Evolutionary conservation across 1,140 invertebrate species (phyloP).

Genomic region (Harlomillsia oculata): DNA sequence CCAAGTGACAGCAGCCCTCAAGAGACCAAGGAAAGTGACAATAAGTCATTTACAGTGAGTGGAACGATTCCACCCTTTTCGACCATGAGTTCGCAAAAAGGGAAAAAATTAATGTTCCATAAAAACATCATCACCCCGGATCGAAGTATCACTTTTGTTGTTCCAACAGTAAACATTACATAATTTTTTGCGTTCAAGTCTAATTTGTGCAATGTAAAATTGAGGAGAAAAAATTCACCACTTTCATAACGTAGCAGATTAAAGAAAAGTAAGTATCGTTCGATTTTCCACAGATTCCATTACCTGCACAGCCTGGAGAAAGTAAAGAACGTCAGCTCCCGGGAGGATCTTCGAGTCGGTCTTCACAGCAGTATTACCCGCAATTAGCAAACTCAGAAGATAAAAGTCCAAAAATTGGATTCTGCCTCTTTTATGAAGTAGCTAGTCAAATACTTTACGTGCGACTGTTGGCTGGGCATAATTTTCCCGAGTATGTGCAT

Average conservation of each 20-base stretch:
- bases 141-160: constrained; percentile 29
- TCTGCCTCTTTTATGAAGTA: constrained; percentile 27
- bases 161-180: constrained; percentile 28
- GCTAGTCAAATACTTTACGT: constrained; percentile 25
- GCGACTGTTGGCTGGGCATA: constrained; percentile 20
- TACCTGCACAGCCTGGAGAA: too few species aligned
- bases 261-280: too few species aligned
- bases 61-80: too few species aligned
- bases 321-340: too few species aligned
- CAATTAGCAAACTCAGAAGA: constrained; percentile 24
- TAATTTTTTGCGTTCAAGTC: too few species aligned
- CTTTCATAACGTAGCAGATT: too few species aligned
- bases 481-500: constrained; percentile 21
- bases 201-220: too few species aligned
- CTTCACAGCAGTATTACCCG: constrained; percentile 28
- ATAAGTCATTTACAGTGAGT: too few species aligned
- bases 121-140: constrained; percentile 34
- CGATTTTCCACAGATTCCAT: too few species aligned
- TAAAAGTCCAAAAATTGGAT: constrained; percentile 19
- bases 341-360: too few species aligned
- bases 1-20: not conserved
- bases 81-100: constrained; percentile 7
- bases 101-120: constrained; percentile 13
- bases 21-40: not conserved
- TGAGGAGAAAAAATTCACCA: too few species aligned